A percentile compares a stretch with the other conserved stretches of the same genome.
phyloP scores from a whole-genome alignment of 2,113 vertebrate species.

The Cervus canadensis region DNA sequence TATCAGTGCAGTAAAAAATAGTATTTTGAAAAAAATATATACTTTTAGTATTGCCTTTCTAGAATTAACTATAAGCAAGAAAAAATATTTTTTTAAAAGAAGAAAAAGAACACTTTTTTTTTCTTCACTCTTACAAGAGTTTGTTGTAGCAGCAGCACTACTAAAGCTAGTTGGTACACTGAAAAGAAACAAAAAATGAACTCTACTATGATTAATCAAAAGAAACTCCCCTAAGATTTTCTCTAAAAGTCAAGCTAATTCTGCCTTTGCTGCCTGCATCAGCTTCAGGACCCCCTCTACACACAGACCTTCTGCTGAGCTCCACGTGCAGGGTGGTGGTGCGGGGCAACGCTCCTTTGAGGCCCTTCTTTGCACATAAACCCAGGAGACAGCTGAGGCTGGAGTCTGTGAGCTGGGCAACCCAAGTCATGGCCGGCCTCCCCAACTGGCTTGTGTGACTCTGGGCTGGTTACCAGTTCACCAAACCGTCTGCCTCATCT shows the following conservation, averaged over 20 bases:
- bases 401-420: neutral
- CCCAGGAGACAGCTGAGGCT: neutral
- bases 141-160: constrained; percentile 82
- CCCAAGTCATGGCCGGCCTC: neutral
- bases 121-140: constrained; percentile 74
- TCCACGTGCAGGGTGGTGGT: fast-evolving
- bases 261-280: neutral
- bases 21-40: constrained; percentile 85
- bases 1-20: constrained; percentile 87
- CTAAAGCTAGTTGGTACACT: constrained; percentile 79
- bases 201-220: neutral
- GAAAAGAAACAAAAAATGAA: constrained; percentile 72
- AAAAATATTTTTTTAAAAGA: constrained; percentile 73
- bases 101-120: constrained; percentile 72
- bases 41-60: constrained; percentile 88
- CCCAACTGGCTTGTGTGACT: neutral
- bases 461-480: neutral
- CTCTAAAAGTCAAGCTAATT: neutral
- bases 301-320: neutral
- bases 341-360: fast-evolving
- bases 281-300: neutral
- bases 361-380: neutral
- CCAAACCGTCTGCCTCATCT: neutral
- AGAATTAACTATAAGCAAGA: constrained; percentile 82
- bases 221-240: neutral